These are phyloP conservation scores for Xiphophorus hellerii DNA, from an alignment of 2,113 vertebrate genomes.

Conservation along the genomic window DNA sequence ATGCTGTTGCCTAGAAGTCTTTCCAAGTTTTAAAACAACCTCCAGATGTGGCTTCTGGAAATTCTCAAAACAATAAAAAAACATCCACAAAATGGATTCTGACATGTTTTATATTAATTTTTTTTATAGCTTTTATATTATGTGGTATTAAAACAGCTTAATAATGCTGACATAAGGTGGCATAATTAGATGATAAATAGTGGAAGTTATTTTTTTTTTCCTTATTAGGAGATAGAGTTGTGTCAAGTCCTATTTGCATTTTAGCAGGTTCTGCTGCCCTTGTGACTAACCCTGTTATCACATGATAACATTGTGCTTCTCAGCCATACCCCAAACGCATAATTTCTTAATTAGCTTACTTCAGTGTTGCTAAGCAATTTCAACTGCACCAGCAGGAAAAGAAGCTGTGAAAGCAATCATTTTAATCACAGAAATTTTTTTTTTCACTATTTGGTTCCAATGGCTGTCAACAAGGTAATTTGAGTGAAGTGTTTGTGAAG, in stretches of 20 bases:
- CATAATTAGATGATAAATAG: background rate
- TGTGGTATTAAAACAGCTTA: background rate
- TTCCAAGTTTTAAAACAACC: constrained; percentile 23
- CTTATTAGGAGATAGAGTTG: constrained; percentile 4
- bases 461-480: background rate
- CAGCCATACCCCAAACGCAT: constrained; percentile 38
- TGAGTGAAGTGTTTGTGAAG: background rate
- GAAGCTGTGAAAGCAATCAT: constrained; percentile 23
- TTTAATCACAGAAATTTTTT: constrained; percentile 21
- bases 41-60: constrained; percentile 10
- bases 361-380: constrained; percentile 57
- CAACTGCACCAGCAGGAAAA: constrained; percentile 24
- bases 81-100: background rate
- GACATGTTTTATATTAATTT: background rate
- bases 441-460: constrained; percentile 2
- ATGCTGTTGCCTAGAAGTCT: background rate
- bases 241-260: constrained; percentile 48
- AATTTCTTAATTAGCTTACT: constrained; percentile 50
- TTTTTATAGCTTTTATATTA: background rate
- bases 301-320: constrained; percentile 50
- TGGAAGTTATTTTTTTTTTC: constrained; percentile 5
- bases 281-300: constrained; percentile 52
- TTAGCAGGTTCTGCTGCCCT: constrained; percentile 37
- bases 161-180: background rate
- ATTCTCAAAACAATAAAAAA: constrained; percentile 1